phyloP scores from a whole-genome alignment of 1,140 invertebrate species.

The Hylaeus volcanicus region DNA sequence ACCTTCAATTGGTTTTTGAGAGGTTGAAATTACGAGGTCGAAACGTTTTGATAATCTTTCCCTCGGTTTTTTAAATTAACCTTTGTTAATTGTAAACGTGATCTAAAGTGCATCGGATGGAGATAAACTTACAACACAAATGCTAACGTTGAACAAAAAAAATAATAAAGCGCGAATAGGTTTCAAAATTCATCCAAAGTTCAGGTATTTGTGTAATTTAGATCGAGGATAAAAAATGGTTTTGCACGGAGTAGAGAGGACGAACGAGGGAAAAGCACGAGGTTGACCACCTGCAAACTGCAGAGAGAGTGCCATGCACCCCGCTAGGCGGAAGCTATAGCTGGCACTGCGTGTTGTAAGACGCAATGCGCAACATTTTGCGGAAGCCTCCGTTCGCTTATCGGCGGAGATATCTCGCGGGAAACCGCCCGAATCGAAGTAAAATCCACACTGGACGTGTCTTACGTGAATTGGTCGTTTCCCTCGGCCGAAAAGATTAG shows the following conservation, averaged over 20 bases:
- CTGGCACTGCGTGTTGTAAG: slow-evolving; percentile 68
- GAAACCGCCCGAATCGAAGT: slow-evolving; percentile 31
- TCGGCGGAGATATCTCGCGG: slow-evolving; percentile 42
- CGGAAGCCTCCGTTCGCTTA: slow-evolving; percentile 56
- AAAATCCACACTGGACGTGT: slow-evolving; percentile 16
- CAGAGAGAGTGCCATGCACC: slow-evolving; percentile 57
- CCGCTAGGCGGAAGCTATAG: slow-evolving; percentile 47
- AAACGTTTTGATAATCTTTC: too few relatives aligned
- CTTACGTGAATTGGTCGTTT: background rate
- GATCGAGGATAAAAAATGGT: background rate
- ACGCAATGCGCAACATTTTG: slow-evolving; percentile 80
- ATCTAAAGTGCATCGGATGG: too few relatives aligned
- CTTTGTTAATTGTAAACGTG: too few relatives aligned
- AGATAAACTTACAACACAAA: too few relatives aligned
- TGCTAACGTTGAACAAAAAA: too few relatives aligned
- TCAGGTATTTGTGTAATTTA: too few relatives aligned
- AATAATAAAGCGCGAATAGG: too few relatives aligned
- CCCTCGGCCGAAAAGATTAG: background rate
- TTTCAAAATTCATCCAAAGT: too few relatives aligned
- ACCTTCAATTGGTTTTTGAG: too few relatives aligned
- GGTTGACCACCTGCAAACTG: slow-evolving; percentile 77
- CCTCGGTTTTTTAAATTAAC: too few relatives aligned
- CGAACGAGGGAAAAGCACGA: slow-evolving; percentile 9
- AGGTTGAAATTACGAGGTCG: too few relatives aligned
- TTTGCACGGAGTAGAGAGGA: background rate